Evolutionary conservation across 2,888 invertebrate species (phyloP), one percentile per base, ranked within the genome.

Genomic region (Mamestra brassicae): DNA sequence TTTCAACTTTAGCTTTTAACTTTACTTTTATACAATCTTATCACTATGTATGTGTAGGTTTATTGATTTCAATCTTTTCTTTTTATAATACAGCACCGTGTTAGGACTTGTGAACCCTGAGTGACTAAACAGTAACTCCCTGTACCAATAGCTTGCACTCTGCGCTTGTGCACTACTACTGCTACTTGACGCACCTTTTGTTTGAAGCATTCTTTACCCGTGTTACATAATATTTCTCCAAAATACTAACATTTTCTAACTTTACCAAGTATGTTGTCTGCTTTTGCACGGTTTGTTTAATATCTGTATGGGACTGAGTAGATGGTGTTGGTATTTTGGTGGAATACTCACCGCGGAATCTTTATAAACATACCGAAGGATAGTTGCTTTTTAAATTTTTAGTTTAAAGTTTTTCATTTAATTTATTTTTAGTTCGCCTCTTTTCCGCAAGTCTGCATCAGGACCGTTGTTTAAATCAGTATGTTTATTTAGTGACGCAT

Each of bases 311-410:
- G 93, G 90, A 90, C 87, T 81, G 86, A 88, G 87, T 93, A 81
- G 92, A 94, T 92, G 96, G 96, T 96, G 96, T 96, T 96, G 96
- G 96, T 96, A 96, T 96, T 96, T 96, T 96, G 96, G 96, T 95
- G 96, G 91, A 96, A 93, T 93, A 87, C 86, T 91, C 92, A 92
- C 91, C 90, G 89, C 90, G 88, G 83, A 81, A 81, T 74, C 89
- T 92, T 85, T 80, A 89, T 95, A 93, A 95, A 95, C 95, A 94
- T 96, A 94, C 92, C 66, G 78, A 85, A 57, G 47, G 66, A 52
- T 50, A 61, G 10, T 60, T 60, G 52, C 17, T 66, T 73, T 52
- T 1, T 17, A 26, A 6, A 7, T 38, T 52, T 57, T 42, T 42
- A 6, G 4, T 45, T 52, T 8, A 4, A 26, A 38, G 5, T 11